Conservation (phyloP, 2,797 vertebrate species). For the Crenichthys baileyi region DNA sequence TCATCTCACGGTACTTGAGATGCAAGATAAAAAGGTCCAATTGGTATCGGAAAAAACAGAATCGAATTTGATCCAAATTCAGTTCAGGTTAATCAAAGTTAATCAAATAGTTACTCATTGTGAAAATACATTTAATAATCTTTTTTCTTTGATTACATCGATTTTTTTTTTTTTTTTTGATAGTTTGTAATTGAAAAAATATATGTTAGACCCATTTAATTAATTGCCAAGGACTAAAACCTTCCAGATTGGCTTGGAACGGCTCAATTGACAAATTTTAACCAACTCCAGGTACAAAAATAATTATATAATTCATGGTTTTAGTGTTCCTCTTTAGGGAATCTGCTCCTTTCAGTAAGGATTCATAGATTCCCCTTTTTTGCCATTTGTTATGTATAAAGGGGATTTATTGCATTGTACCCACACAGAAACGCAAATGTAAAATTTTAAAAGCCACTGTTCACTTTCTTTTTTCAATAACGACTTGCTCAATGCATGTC, state of each 20-base stretch:
- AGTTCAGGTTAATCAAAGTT: not conserved
- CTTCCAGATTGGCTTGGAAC: not conserved
- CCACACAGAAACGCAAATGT: not conserved
- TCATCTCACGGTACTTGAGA: not conserved
- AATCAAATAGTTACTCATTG: not conserved
- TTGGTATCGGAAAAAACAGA: too few relatives aligned
- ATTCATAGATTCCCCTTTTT: not conserved
- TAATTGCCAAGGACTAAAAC: not conserved
- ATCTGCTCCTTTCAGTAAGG: too few relatives aligned
- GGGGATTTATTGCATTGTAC: not conserved
- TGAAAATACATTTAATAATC: not conserved
- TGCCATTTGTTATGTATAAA: not conserved
- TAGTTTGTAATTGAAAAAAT: not conserved
- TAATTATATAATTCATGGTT: not conserved
- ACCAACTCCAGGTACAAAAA: not conserved
- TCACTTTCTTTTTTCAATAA: not conserved
- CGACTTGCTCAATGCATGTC: not conserved
- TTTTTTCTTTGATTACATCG: not conserved
- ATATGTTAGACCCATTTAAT: not conserved
- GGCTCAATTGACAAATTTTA: not conserved
- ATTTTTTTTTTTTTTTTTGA: not conserved
- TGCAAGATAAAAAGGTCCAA: not conserved
- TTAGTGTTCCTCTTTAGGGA: not conserved
- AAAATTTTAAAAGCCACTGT: not conserved
- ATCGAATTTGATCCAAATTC: not conserved